Evolutionary conservation across 1,140 invertebrate species (phyloP), one percentile per base, ranked within the genome.

Genomic region (Oscheius sp.): DNA sequence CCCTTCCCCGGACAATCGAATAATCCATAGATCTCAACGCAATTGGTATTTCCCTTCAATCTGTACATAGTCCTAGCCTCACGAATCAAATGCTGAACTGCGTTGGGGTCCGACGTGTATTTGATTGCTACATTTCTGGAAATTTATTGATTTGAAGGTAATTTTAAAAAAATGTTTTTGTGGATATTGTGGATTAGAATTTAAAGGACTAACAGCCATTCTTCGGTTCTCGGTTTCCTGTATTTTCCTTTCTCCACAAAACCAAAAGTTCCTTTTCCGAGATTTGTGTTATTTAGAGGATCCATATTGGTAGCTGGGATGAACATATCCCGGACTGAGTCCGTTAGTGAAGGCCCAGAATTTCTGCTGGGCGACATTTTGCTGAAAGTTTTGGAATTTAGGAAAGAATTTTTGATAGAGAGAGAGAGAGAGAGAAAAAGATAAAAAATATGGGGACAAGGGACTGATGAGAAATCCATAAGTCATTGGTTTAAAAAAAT

Each of bases 181-280:
- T 32, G 42, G 18, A 52, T 18, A 26, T 20, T 20, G 4, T 0
- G 34, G 20, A 62, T 31, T 2, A 15, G 0, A 15, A 68, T 52
- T 55, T 68, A n/a, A n/a, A 2, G 36, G 29, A 68, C 65, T 29
- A 3, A 63, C 62, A 28, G 52, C 23, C 18, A 63, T 3, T 71
- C 62, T 23, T 46, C 29, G 10, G 46, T 34, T 26, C 20, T 64
- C 15, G 36, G 23, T 64, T 61, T 71, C 7, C 46, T 32, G 36
- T 68, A 68, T 42, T 29, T 64, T 20, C 52, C 58, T 34, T 64
- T 65, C 31, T 63, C 61, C 10, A 63, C 69, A 32, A 64, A n/a
- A 32, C 69, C 69, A 64, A 63, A 71, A 0, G 69, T 71, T 15
- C 69, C 69, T 26, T 64, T 71, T 49, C 69, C 69, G 10, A 71